Evolutionary conservation across 2,888 invertebrate genomes (phyloP).

Genomic region (Oscheius sp.): DNA sequence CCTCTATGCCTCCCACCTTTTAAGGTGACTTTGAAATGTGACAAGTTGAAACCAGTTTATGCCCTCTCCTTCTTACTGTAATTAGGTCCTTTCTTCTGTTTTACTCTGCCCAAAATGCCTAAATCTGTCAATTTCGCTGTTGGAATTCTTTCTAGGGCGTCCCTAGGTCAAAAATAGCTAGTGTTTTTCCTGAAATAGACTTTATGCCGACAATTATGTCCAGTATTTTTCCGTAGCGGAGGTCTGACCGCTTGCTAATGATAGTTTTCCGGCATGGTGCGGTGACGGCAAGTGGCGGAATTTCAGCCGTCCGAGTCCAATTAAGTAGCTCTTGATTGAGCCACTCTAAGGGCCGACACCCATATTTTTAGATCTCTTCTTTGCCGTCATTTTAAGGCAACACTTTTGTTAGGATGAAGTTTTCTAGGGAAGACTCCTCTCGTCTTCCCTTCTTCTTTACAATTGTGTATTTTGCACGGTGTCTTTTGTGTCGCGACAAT

Average conservation of each 20-base stretch:
- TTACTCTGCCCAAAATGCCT: not conserved
- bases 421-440: conserved; percentile 1
- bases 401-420: not conserved
- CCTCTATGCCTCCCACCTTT: no score
- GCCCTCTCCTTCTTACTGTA: no score
- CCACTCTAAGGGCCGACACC: conserved; percentile 35
- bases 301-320: conserved; percentile 37
- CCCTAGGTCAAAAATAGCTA: not conserved
- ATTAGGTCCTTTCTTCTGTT: not conserved
- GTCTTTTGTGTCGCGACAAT: conserved; percentile 31
- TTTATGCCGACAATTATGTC: not conserved
- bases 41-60: no score
- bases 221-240: not conserved
- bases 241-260: conserved; percentile 23
- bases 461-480: conserved; percentile 21
- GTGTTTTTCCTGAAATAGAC: not conserved
- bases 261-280: conserved; percentile 30
- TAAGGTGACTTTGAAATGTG: no score
- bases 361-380: conserved; percentile 17
- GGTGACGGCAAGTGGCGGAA: conserved; percentile 36
- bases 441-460: conserved; percentile 6
- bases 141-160: not conserved
- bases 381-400: not conserved
- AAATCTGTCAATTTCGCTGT: not conserved
- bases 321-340: conserved; percentile 37